phyloP scores from a whole-genome alignment of 2,113 vertebrate species.

The Myiozetetes cayanensis region DNA sequence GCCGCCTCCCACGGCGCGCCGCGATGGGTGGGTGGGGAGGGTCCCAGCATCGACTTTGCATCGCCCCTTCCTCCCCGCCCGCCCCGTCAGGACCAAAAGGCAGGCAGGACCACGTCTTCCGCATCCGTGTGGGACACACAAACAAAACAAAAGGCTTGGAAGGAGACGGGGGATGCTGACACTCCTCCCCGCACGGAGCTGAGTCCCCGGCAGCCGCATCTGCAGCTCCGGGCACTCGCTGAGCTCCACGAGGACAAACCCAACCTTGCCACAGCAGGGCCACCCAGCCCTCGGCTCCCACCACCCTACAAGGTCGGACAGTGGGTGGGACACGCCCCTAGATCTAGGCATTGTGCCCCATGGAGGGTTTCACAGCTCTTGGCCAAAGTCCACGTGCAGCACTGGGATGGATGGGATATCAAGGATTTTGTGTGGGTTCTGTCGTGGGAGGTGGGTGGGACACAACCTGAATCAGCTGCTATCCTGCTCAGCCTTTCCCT shows the following conservation, averaged over 20 bases:
- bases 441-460: not conserved
- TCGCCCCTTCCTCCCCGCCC: not conserved
- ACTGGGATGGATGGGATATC: not conserved
- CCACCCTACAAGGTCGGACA: accelerated
- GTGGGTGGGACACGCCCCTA: accelerated
- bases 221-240: not conserved
- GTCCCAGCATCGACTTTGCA: not conserved
- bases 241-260: not conserved
- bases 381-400: accelerated
- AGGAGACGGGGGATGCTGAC: not conserved
- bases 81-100: accelerated
- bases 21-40: not conserved
- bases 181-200: not conserved
- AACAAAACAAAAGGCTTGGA: not conserved
- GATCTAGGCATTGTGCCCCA: not conserved
- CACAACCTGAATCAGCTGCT: accelerated
- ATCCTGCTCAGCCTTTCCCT: not conserved
- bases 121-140: not conserved
- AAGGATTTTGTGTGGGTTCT: accelerated
- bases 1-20: not conserved
- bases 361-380: not conserved
- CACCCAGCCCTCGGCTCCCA: not conserved
- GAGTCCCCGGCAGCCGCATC: accelerated
- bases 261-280: not conserved
- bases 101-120: accelerated